phyloP scores from a whole-genome alignment of 2,888 invertebrate species.

The Drosophila neotestacea region DNA sequence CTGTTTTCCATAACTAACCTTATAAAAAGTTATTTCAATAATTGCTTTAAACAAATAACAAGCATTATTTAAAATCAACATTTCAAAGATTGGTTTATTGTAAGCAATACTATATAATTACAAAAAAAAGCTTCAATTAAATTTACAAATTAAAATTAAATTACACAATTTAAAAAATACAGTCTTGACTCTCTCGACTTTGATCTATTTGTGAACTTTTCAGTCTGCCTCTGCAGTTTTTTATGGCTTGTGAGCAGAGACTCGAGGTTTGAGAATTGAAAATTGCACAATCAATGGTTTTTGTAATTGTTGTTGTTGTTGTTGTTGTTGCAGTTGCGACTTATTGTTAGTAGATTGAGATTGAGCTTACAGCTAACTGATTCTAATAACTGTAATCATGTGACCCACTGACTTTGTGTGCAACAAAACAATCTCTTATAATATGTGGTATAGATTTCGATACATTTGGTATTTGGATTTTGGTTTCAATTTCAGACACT shows the following conservation, averaged over 20 bases:
- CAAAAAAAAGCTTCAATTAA: not conserved
- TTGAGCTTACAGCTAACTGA: conserved; percentile 7
- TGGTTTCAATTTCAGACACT: conserved; percentile 11
- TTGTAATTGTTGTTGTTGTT: not conserved
- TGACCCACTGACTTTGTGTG: not conserved
- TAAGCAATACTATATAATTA: not conserved
- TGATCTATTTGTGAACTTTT: conserved; percentile 2
- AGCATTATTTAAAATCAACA: too few relatives aligned
- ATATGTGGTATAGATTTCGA: not conserved
- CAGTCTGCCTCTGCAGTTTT: conserved; percentile 7
- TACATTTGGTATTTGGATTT: conserved; percentile 12
- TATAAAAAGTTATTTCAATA: not conserved
- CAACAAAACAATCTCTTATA: too few relatives aligned
- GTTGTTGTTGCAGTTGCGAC: conserved; percentile 6
- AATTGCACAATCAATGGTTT: conserved; percentile 13
- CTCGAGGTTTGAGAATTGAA: not conserved
- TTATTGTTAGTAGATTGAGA: conserved; percentile 4
- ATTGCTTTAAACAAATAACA: too few relatives aligned
- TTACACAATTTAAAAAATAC: not conserved
- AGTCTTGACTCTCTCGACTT: not conserved
- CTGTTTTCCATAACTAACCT: not conserved
- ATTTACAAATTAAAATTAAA: not conserved
- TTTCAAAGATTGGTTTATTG: not conserved
- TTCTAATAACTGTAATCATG: conserved; percentile 22
- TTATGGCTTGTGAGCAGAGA: not conserved